Evolutionary conservation across 2,797 vertebrate genomes (phyloP).

Genomic region (Clamator glandarius): DNA sequence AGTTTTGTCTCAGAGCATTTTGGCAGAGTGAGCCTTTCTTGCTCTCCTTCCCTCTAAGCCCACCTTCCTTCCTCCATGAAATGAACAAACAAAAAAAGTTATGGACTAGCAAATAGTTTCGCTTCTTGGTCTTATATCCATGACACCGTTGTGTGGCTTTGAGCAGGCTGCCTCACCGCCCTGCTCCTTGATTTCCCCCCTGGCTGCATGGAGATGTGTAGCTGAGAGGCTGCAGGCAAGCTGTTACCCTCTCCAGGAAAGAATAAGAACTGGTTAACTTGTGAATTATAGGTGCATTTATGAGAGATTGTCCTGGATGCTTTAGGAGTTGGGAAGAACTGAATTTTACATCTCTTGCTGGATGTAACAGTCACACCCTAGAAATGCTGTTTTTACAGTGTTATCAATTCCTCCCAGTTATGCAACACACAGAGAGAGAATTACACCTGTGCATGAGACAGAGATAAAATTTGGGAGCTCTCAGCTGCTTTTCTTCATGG

Average conservation of each 20-base stretch:
- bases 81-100: background rate
- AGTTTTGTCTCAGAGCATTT: background rate
- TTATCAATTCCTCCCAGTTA: background rate
- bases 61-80: constrained; percentile 66
- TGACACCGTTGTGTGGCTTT: background rate
- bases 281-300: background rate
- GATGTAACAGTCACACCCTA: background rate
- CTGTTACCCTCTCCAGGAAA: background rate
- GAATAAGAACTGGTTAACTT: background rate
- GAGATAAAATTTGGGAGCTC: background rate
- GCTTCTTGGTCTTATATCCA: background rate
- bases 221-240: background rate
- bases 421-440: background rate
- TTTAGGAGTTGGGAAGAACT: background rate
- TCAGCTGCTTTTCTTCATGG: background rate
- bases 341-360: background rate
- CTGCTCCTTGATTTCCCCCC: background rate
- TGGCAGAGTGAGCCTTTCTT: background rate
- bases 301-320: background rate
- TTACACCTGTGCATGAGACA: background rate
- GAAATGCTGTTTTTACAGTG: background rate
- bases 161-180: background rate
- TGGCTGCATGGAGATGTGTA: background rate
- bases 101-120: background rate
- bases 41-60: constrained; percentile 41